Base-by-base conservation (phyloP, 2,113 vertebrate species). In the Trachemys scripta region DNA sequence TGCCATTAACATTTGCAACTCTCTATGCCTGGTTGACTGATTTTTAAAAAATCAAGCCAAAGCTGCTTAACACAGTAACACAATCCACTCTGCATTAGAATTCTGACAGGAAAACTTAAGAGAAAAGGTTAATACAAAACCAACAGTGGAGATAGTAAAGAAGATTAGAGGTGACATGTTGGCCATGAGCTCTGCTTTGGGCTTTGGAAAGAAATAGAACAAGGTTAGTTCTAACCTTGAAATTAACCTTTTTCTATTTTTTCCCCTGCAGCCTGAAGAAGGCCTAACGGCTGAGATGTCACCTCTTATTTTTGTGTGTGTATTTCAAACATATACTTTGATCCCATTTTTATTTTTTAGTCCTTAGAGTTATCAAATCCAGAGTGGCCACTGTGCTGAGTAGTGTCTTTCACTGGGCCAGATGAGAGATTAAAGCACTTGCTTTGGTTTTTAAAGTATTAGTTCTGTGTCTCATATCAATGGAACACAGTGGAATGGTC, bases 141-240 rank as follows among this genome's bases (percentile, higher is more conserved):
- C 80, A 94, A 22, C 87, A 88, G 87, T 20, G 59, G 84, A 94
- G 69, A 56, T 29, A 50, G 82, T 54, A 92, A 94, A 87, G 88
- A 87, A 95, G 96, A 97, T 97, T 94, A 5, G 91, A 97, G 94
- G 90, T 84, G 97, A 94, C 97, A 89, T 94, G 80, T 78, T 95
- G 78, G 94, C 97, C 91, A 80, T 91, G 80, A 97, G 97, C 95
- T 96, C 90, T 19, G 97, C 97, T 97, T 90, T 89, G 62, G 94
- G 96, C 95, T 96, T 88, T 92, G 59, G 59, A 78, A 95, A 94
- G 95, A 96, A 80, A 72, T 83, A 95, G 86, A 95, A 80, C 90
- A 97, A 96, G 95, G 97, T 97, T 97, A 96, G 94, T 96, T 97
- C 94, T 97, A 97, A 97, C 97, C 97, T 97, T 97, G 97, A 97